phyloP scores from a whole-genome alignment of 2,113 vertebrate genomes.

The Mustelus asterias region DNA sequence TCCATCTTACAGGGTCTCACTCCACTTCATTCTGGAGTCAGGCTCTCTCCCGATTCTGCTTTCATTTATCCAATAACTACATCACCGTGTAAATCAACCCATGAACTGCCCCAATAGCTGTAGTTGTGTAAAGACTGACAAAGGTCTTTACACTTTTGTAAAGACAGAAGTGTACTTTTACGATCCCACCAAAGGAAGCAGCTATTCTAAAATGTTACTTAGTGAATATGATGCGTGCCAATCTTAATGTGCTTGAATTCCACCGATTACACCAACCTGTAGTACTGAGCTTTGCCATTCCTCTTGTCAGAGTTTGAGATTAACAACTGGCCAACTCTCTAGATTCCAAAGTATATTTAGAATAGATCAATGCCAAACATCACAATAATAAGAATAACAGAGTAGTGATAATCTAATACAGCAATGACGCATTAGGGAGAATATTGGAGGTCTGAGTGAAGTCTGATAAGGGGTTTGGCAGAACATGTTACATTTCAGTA shows the following conservation, averaged over 20 bases:
- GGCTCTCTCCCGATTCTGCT: neutral
- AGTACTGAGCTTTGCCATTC: neutral
- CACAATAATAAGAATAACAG: neutral
- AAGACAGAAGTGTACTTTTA: too few species aligned
- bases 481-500: neutral
- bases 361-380: neutral
- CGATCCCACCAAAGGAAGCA: neutral
- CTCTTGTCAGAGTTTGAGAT: neutral
- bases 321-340: neutral
- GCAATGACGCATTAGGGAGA: neutral
- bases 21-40: neutral
- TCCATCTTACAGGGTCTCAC: neutral
- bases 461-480: neutral
- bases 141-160: neutral
- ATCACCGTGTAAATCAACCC: neutral
- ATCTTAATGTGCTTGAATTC: neutral
- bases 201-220: neutral
- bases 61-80: neutral
- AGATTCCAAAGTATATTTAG: conserved; percentile 1
- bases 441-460: neutral
- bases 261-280: neutral
- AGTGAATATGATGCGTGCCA: neutral
- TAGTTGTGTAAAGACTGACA: neutral
- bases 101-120: neutral
- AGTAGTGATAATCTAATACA: neutral